Percentiles rank a stretch among this genome's conserved stretches.
Conservation (phyloP, 2,797 vertebrate genomes). For the Phrynocephalus vlangalii region DNA sequence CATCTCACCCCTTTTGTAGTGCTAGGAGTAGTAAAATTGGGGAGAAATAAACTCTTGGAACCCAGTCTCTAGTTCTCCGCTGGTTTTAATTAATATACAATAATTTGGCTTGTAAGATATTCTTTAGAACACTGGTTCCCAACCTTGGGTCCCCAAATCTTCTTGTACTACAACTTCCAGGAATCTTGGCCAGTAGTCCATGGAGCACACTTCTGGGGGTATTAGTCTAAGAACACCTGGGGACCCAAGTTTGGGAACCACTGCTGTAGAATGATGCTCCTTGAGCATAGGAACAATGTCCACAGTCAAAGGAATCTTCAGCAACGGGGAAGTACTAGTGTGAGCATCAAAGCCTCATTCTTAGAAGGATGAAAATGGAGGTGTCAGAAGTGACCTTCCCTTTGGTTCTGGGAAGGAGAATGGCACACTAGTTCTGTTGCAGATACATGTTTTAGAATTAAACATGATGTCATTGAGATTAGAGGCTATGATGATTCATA, state of each 20-base stretch:
- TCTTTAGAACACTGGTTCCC: no score
- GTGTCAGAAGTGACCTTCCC: conserved; percentile 25
- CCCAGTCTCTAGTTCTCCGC: conserved; percentile 17
- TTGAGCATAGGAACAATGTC: background rate
- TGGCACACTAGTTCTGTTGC: conserved; percentile 37
- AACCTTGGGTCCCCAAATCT: no score
- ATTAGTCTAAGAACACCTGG: no score
- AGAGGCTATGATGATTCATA: conserved; percentile 1
- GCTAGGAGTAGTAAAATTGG: no score
- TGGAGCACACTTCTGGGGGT: no score
- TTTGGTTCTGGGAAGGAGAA: background rate
- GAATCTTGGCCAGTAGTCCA: no score
- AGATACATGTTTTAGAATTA: conserved; percentile 18
- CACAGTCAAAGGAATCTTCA: background rate
- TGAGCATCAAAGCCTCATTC: background rate
- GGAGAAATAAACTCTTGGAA: no score
- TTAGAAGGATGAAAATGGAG: background rate
- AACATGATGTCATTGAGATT: conserved; percentile 27
- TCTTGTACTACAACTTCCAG: no score
- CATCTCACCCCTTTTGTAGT: no score
- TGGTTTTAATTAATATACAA: background rate
- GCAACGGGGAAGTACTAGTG: background rate
- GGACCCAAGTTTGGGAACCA: no score
- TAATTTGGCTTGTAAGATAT: background rate
- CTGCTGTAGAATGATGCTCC: background rate